phyloP scores from a whole-genome alignment of 2,113 vertebrate genomes.

The Cepphus grylle region DNA sequence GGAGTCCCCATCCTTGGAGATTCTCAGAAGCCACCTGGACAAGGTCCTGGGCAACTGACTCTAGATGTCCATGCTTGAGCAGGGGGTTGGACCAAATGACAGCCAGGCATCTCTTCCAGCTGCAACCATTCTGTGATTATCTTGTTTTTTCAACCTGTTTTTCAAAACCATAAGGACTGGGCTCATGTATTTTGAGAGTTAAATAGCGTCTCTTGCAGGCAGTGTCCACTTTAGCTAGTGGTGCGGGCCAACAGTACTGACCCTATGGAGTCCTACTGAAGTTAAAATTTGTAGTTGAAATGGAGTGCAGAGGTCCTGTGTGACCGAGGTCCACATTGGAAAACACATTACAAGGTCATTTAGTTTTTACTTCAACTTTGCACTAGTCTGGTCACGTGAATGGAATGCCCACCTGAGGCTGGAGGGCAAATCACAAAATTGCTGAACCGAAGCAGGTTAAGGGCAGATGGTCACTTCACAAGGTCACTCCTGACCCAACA shows the following conservation, averaged over 20 bases:
- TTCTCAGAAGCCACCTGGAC: not conserved
- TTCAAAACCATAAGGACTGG: not conserved
- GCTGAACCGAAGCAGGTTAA: rapidly evolving
- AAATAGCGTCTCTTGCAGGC: not conserved
- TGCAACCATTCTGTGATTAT: not conserved
- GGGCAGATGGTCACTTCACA: not conserved
- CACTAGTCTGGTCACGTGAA: not conserved
- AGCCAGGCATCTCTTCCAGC: not conserved
- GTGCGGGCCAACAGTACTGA: not conserved
- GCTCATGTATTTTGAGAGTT: not conserved
- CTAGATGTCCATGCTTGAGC: not conserved
- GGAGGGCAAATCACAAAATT: not conserved
- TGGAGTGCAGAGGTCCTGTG: not conserved
- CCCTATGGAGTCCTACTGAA: not conserved
- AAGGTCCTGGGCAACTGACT: not conserved
- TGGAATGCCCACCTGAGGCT: not conserved
- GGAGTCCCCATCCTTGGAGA: not conserved
- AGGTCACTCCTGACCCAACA: not conserved
- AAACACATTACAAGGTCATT: not conserved
- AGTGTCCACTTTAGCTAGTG: not conserved
- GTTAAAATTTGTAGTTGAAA: not conserved
- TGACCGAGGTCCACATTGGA: not conserved
- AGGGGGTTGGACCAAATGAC: not conserved
- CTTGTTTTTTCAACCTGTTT: not conserved
- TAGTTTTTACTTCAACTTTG: not conserved